These are phyloP conservation scores for Sympetrum striolatum DNA, from an alignment of 2,888 invertebrate species.

Conservation along the genomic window DNA sequence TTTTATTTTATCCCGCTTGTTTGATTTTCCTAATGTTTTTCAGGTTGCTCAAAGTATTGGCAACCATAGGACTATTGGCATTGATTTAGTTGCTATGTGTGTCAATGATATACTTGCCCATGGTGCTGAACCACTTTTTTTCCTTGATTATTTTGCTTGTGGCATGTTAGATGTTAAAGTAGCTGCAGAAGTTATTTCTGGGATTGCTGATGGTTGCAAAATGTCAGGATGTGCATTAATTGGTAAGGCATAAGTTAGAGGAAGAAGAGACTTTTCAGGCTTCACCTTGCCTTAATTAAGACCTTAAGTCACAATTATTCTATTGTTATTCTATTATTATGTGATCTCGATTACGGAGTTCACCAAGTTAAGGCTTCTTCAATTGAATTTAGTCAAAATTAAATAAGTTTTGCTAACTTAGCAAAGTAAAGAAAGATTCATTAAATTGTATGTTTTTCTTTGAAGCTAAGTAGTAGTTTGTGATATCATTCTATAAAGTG, in stretches of 20 bases:
- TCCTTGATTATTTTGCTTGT: conserved; percentile 96
- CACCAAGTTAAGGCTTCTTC: too few species aligned
- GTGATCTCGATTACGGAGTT: too few species aligned
- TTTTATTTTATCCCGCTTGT: background rate
- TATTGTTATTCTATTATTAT: too few species aligned
- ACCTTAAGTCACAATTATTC: too few species aligned
- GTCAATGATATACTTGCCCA: conserved; percentile 96
- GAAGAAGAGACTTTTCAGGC: too few species aligned
- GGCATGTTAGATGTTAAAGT: conserved; percentile 80
- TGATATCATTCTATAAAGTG: too few species aligned
- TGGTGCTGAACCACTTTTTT: conserved; percentile 94
- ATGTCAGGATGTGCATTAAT: conserved; percentile 86
- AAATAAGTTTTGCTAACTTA: too few species aligned
- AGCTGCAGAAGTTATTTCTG: conserved; percentile 80
- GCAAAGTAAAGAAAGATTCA: too few species aligned
- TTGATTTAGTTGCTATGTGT: conserved; percentile 97
- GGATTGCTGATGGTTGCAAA: conserved; percentile 87
- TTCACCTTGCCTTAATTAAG: too few species aligned
- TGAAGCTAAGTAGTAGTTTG: too few species aligned
- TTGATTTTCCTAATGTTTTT: background rate
- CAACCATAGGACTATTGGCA: conserved; percentile 84
- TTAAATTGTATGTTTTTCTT: too few species aligned
- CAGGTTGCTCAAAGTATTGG: conserved; percentile 83
- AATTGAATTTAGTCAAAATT: too few species aligned
- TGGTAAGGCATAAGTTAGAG: conserved; percentile 65